phyloP scores from a whole-genome alignment of 2,888 invertebrate genomes.

The Drosophila greeni region DNA sequence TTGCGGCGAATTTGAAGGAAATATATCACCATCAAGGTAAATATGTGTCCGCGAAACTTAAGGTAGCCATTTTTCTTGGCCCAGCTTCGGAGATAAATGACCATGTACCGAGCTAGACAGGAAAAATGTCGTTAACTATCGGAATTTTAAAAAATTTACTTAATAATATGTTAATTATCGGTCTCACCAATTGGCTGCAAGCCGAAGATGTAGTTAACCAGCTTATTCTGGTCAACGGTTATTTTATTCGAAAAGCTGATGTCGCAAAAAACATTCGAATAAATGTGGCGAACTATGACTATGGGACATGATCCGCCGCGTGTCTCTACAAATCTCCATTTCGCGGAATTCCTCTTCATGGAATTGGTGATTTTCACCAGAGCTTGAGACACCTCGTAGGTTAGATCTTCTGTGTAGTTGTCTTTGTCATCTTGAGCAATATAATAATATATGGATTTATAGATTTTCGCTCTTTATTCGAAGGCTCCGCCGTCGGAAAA shows the following conservation, averaged over 20 bases:
- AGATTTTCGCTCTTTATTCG: not conserved
- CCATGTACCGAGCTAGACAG: slow-evolving; percentile 40
- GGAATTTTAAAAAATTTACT: not conserved
- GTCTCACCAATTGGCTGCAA: slow-evolving; percentile 38
- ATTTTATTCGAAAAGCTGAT: slow-evolving; percentile 13
- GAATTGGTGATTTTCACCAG: too few relatives aligned
- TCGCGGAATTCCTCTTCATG: not conserved
- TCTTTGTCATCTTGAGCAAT: too few relatives aligned
- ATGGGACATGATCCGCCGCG: not conserved
- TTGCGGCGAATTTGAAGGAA: slow-evolving; percentile 17
- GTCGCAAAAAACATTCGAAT: slow-evolving; percentile 9
- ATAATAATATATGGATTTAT: not conserved
- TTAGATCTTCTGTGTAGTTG: too few relatives aligned
- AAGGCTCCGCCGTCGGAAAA: not conserved
- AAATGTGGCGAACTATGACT: slow-evolving; percentile 4
- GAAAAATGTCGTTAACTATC: not conserved
- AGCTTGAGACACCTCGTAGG: too few relatives aligned
- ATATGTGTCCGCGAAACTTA: slow-evolving; percentile 29
- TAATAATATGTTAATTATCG: not conserved
- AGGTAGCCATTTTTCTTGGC: fast-evolving
- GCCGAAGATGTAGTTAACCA: slow-evolving; percentile 36
- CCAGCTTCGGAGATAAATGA: slow-evolving; percentile 27
- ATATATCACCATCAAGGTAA: slow-evolving; percentile 40
- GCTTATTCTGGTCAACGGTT: slow-evolving; percentile 18
- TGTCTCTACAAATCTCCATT: not conserved